A percentile compares a stretch with the other conserved stretches of the same genome.
phyloP scores from a whole-genome alignment of 1,140 invertebrate species.

The Leptonema lineaticorne region DNA sequence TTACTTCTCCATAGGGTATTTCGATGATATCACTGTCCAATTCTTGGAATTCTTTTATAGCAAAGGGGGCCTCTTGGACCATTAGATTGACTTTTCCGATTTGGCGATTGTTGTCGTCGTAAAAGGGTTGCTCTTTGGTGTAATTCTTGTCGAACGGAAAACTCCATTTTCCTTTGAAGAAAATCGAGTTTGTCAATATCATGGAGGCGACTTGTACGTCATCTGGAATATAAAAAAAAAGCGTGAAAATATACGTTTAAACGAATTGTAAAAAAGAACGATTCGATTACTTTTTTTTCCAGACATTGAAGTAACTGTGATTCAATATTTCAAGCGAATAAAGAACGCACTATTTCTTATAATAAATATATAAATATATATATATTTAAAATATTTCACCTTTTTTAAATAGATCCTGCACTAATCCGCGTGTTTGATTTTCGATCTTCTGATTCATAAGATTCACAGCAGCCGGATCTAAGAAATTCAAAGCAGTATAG shows the following conservation, averaged over 20 bases:
- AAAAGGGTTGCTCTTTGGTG: conserved; percentile 60
- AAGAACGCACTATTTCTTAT: too few relatives aligned
- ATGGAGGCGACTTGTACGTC: conserved; percentile 62
- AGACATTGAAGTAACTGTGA: too few relatives aligned
- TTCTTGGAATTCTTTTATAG: conserved; percentile 54
- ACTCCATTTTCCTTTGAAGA: conserved; percentile 81
- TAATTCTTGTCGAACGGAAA: conserved; percentile 63
- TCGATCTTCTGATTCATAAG: not conserved
- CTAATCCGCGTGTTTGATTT: not conserved
- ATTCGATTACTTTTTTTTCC: too few relatives aligned
- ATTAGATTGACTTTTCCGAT: conserved; percentile 64
- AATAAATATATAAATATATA: too few relatives aligned
- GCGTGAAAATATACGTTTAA: too few relatives aligned
- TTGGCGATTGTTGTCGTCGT: conserved; percentile 54
- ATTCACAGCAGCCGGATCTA: not conserved
- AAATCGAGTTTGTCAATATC: conserved; percentile 75
- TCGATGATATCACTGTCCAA: conserved; percentile 67
- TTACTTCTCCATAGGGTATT: conserved; percentile 64
- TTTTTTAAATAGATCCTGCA: not conserved
- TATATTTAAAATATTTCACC: too few relatives aligned
- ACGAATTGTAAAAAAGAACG: too few relatives aligned
- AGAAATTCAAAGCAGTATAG: not conserved
- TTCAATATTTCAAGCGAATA: too few relatives aligned
- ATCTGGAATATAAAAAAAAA: conserved; percentile 43
- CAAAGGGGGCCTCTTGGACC: conserved; percentile 56